Percentiles rank a stretch among this genome's conserved stretches.
Evolutionary conservation across 1,140 invertebrate genomes (phyloP).

Genomic region (Drosophila ironensis): DNA sequence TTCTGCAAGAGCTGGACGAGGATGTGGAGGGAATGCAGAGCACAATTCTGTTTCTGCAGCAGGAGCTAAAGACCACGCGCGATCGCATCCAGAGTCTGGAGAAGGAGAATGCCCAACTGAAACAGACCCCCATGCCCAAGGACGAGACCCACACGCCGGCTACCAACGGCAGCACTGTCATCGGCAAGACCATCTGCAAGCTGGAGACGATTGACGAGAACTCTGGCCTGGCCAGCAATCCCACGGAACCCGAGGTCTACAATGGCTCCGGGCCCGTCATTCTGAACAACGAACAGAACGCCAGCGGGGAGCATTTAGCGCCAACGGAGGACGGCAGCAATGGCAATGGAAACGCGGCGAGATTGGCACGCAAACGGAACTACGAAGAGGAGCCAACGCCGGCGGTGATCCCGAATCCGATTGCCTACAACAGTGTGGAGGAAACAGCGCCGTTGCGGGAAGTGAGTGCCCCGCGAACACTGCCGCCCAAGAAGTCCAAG

Average conservation of each 20-base stretch:
- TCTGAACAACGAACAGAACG: slow-evolving; percentile 44
- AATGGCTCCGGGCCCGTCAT: slow-evolving; percentile 40
- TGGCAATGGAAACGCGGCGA: slow-evolving; percentile 46
- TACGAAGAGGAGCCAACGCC: slow-evolving; percentile 55
- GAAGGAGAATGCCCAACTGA: slow-evolving; percentile 66
- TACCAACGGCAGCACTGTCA: slow-evolving; percentile 39
- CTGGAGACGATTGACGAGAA: slow-evolving; percentile 66
- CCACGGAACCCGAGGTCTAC: slow-evolving; percentile 34
- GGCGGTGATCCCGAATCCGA: not conserved
- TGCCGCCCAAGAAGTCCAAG: slow-evolving; percentile 82
- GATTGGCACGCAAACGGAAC: slow-evolving; percentile 72
- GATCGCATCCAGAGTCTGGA: slow-evolving; percentile 83
- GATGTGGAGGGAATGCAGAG: slow-evolving; percentile 99
- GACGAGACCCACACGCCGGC: slow-evolving; percentile 1
- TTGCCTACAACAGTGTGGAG: slow-evolving; percentile 19
- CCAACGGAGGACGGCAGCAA: slow-evolving; percentile 38
- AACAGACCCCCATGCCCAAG: slow-evolving; percentile 27
- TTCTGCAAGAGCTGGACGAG: slow-evolving; percentile 97
- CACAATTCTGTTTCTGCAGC: slow-evolving; percentile 96
- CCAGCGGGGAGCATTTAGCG: slow-evolving; percentile 9
- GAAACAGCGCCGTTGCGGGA: slow-evolving; percentile 39
- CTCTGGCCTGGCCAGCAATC: slow-evolving; percentile 4
- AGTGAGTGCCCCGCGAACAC: slow-evolving; percentile 58
- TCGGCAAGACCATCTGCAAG: slow-evolving; percentile 12
- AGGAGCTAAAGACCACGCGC: slow-evolving; percentile 91